Evolutionary conservation across 2,888 invertebrate species (phyloP).

Genomic region (Epirrhoe alternata): DNA sequence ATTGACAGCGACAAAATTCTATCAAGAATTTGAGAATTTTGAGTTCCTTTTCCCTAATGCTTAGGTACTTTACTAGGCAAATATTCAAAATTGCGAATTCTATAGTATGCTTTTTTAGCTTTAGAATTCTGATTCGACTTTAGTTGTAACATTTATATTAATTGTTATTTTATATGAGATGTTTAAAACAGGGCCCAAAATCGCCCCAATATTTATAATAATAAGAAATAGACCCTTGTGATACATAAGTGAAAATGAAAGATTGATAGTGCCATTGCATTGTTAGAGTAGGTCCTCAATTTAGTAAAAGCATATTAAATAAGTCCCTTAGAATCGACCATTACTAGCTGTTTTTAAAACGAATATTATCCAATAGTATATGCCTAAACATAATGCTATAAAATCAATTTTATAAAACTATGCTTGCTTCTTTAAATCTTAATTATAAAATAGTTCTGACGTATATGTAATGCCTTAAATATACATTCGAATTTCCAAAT

Average conservation of each 20-base stretch:
- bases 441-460: neutral
- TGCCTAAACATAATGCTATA: neutral
- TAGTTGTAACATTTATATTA: conserved; percentile 3
- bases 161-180: conserved; percentile 32
- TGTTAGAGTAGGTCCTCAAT: conserved; percentile 37
- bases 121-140: neutral
- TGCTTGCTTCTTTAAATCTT: conserved; percentile 11
- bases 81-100: too few species aligned
- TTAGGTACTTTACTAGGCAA: too few species aligned
- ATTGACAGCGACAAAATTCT: too few species aligned
- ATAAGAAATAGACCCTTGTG: conserved; percentile 61
- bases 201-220: conserved; percentile 46
- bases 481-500: conserved; percentile 21
- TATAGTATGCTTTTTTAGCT: neutral
- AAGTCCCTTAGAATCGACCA: neutral
- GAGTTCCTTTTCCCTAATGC: too few species aligned
- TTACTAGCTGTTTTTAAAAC: neutral
- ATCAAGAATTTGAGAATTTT: too few species aligned
- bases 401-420: neutral
- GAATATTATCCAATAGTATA: neutral
- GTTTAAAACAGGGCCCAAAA: conserved; percentile 38
- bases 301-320: conserved; percentile 2
- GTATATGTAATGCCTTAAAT: conserved; percentile 24
- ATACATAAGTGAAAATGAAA: conserved; percentile 68
- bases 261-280: conserved; percentile 71